These are phyloP conservation scores for Drosophila chauvacae DNA, from an alignment of 1,140 invertebrate genomes.

Conservation along the genomic window DNA sequence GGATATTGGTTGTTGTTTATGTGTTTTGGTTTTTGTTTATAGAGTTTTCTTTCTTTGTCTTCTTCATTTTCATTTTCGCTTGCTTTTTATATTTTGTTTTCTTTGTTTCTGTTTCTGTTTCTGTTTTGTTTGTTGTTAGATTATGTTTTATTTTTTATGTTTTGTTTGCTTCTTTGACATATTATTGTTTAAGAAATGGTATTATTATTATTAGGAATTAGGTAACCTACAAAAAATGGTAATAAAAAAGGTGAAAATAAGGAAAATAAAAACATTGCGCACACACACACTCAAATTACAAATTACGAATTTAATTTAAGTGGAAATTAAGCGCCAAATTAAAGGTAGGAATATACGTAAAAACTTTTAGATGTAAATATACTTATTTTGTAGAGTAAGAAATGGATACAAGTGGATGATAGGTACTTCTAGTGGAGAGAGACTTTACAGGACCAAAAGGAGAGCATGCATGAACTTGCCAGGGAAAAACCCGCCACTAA, in stretches of 20 bases:
- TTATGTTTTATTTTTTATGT: conserved; percentile 44
- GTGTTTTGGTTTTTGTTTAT: conserved; percentile 42
- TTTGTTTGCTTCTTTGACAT: conserved; percentile 46
- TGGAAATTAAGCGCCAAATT: conserved; percentile 29
- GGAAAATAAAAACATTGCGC: conserved; percentile 71
- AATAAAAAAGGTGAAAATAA: conserved; percentile 84
- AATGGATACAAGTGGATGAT: not conserved
- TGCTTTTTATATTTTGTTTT: conserved; percentile 23
- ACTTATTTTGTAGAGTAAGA: not conserved
- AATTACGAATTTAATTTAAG: conserved; percentile 16
- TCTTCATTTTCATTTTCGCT: conserved; percentile 15
- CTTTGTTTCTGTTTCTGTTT: not conserved
- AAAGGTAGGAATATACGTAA: conserved; percentile 4
- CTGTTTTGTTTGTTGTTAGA: conserved; percentile 26
- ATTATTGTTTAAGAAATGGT: conserved; percentile 63
- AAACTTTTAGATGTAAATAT: conserved; percentile 1
- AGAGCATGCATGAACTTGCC: conserved; percentile 13
- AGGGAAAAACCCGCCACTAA: conserved; percentile 6
- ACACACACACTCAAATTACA: conserved; percentile 59
- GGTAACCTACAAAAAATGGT: conserved; percentile 85
- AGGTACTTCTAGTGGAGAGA: conserved; percentile 1
- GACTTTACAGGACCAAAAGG: conserved; percentile 23
- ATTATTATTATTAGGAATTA: conserved; percentile 85
- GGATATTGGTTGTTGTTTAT: conserved; percentile 39
- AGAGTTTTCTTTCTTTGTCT: conserved; percentile 29